Base-by-base conservation (phyloP, 2,113 vertebrate species). In the Turdus rufiventris region DNA sequence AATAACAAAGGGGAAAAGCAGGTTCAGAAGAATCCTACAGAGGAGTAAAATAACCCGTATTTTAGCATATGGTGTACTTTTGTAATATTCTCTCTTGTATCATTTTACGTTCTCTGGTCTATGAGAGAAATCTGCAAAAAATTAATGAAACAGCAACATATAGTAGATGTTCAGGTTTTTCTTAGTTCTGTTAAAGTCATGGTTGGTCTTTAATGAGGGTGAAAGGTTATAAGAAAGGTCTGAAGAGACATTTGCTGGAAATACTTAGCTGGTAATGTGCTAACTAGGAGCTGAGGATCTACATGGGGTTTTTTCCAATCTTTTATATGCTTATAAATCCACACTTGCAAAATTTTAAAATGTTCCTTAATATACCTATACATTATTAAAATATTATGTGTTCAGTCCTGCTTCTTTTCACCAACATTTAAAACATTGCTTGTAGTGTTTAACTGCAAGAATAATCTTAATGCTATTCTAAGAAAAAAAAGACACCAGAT, bases 381-480 rank as follows among this genome's bases (percentile, higher is more conserved):
- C 1, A 1, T 48, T 15, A 83, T 53, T 65, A 87, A 89, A 93
- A 78, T 8, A 53, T 47, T 18, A 56, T 31, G 12, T 94, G n/a
- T 43, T 85, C 65, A 85, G 36, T 80, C n/a, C 29, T 79, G 29
- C 6, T 91, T 91, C 40, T 82, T 91, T 79, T 61, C 36, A 76
- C 50, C 29, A 75, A 56, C 31, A 77, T 56, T 61, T 40, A 61
- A 85, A 72, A 62, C 4, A 24, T 61, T 68, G 53, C 19, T 88
- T 74, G 24, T 26, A 66, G 18, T 8, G 3, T 85, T 72, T 65
- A 73, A 67, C 42, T 58, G 33, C 31, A 91, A 85, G n/a, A 91
- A 79, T 58, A 57, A 71, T 68, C 31, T 68, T 78, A 38, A 73
- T 88, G 79, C 8, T 90, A 29, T 83, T 89, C 72, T 91, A 66